These are phyloP conservation scores for Agraylea sexmaculata DNA, from an alignment of 1,140 invertebrate genomes.

Conservation along the genomic window DNA sequence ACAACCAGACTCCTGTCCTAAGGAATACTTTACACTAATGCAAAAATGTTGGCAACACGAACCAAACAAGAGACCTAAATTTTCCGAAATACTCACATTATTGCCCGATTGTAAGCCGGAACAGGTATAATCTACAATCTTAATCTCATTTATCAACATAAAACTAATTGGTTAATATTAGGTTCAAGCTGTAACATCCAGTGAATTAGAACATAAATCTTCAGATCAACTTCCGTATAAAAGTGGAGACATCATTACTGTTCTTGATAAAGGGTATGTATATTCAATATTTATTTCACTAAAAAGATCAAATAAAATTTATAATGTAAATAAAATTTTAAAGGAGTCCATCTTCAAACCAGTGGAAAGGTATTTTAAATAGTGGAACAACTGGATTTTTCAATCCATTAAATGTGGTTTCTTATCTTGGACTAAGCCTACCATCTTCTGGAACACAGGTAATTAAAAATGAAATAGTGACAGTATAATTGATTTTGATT, in stretches of 20 bases:
- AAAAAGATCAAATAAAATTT: slow-evolving; percentile 16
- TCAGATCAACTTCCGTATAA: slow-evolving; percentile 71
- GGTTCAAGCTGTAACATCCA: slow-evolving; percentile 27
- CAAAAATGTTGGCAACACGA: slow-evolving; percentile 93
- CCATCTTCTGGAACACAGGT: slow-evolving; percentile 34
- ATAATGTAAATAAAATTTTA: slow-evolving; percentile 8
- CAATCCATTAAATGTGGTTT: slow-evolving; percentile 79
- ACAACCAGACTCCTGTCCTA: slow-evolving; percentile 88
- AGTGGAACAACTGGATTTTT: slow-evolving; percentile 82
- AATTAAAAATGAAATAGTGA: background rate
- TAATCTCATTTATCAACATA: background rate
- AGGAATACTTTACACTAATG: slow-evolving; percentile 89
- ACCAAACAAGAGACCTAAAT: slow-evolving; percentile 77
- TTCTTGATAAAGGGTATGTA: slow-evolving; percentile 76
- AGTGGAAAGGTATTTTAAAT: slow-evolving; percentile 78
- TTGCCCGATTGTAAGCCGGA: slow-evolving; percentile 84
- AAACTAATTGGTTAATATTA: slow-evolving; percentile 16
- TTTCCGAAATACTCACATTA: slow-evolving; percentile 68
- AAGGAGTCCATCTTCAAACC: slow-evolving; percentile 31
- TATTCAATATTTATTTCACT: slow-evolving; percentile 20
- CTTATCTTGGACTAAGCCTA: slow-evolving; percentile 72
- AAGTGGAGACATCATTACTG: slow-evolving; percentile 83
- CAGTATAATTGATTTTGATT: background rate
- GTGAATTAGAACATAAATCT: slow-evolving; percentile 33
- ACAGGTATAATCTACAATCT: slow-evolving; percentile 48